Percentiles rank a stretch among this genome's conserved stretches.
phyloP scores from a whole-genome alignment of 2,797 vertebrate species.

The Channallabes apus region DNA sequence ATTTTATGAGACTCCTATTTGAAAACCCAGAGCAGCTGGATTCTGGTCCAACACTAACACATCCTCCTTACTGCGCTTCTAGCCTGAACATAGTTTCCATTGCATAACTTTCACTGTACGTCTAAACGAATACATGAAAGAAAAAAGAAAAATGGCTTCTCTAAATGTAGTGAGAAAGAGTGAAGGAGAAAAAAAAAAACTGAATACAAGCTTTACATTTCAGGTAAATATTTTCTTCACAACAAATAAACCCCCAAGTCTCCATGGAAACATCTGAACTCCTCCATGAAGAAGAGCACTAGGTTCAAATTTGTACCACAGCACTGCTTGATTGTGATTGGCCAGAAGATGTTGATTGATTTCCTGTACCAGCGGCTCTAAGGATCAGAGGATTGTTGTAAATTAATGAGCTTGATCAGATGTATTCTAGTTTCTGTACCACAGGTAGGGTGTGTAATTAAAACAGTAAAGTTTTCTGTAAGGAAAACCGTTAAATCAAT shows the following conservation, averaged over 20 bases:
- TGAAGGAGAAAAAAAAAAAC: neutral
- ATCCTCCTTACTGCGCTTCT: conserved; percentile 2
- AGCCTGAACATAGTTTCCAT: conserved; percentile 41
- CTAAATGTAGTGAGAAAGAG: neutral
- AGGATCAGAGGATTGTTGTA: neutral
- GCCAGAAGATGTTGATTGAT: neutral
- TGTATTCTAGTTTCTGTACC: neutral
- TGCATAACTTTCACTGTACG: conserved; percentile 1
- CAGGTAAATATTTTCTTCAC: neutral
- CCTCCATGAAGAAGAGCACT: too few relatives aligned
- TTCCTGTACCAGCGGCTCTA: neutral
- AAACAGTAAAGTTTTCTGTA: neutral
- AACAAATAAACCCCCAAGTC: neutral
- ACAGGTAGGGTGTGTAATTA: too few relatives aligned
- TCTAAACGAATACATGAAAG: neutral
- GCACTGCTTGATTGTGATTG: neutral
- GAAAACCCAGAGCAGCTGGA: conserved; percentile 27
- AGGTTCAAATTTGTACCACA: neutral
- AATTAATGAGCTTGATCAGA: neutral
- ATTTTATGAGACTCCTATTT: neutral
- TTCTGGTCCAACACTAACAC: conserved; percentile 36
- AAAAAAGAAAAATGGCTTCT: neutral
- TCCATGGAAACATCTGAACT: neutral
- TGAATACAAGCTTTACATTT: neutral
- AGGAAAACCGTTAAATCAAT: too few relatives aligned